Evolutionary conservation across 1,140 invertebrate genomes (phyloP), one percentile per base, ranked within the genome.

Genomic region (Drosophila tropicalis): DNA sequence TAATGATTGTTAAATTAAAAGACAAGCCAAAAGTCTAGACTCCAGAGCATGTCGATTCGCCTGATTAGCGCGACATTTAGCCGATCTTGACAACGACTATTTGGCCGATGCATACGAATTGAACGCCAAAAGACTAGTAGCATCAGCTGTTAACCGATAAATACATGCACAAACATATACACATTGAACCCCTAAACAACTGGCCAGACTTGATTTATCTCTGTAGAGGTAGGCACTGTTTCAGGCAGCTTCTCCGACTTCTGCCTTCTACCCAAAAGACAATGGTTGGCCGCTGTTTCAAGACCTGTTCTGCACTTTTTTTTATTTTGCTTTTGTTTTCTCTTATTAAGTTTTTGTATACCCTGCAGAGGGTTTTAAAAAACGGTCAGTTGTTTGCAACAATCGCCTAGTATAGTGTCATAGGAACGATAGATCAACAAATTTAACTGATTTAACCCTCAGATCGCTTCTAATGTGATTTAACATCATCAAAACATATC

Each of bases 161-260:
- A 39, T 39, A 3, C 12, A 13, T 39, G 10, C 12, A 3, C 10
- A 36, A 10, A 12, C 10, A 36, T 10, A 36, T 82, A 75, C 81
- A 70, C 44, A 64, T 68, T 29, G 62, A 69, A 62, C 67, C 47
- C 67, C 61, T 65, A 75, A 72, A 57, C 67, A 71, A 86, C 81
- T 84, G 60, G 72, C 81, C 77, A 77, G 78, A 81, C 82, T 86
- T 86, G 82, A 86, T 86, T 86, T 86, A 87, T 86, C 54, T 67
- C 57, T 65, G 44, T 10, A 51, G 41, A 58, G 44, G 41, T 44
- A n/a, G 29, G 57, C 61, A 62, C 12, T 19, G 6, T 2, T 60
- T 3, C 12, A 1, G n/a, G 57, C 64, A 62, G 71, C 22, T 25
- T 44, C 62, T 62, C 25, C 5, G 4, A 40, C 58, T 19, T 61